These are phyloP conservation scores for Mormyrus iriodes DNA, from an alignment of 2,113 vertebrate genomes.

Conservation along the genomic window DNA sequence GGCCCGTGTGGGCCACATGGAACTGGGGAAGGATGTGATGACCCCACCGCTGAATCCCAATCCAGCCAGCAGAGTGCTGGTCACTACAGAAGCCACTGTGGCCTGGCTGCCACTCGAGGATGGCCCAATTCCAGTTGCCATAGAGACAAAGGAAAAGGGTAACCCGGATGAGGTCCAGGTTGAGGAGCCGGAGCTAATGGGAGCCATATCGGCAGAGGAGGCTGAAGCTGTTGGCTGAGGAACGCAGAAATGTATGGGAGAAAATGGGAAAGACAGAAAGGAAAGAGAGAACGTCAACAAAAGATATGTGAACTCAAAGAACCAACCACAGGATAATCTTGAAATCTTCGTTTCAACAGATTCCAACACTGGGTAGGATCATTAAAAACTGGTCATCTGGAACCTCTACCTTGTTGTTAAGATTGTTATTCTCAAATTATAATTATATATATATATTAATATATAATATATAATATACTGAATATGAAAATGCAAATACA, in stretches of 20 bases:
- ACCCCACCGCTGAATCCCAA: constrained; percentile 86
- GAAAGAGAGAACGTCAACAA: too few relatives aligned
- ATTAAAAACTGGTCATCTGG: background rate
- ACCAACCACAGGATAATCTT: background rate
- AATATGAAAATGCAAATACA: background rate
- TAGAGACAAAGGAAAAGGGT: constrained; percentile 95
- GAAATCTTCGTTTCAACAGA: background rate
- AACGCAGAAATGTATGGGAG: background rate
- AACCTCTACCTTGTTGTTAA: background rate
- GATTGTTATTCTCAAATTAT: background rate
- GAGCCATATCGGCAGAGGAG: constrained; percentile 96
- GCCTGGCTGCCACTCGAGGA: constrained; percentile 94
- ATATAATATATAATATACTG: background rate
- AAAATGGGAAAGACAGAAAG: background rate
- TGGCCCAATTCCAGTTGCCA: constrained; percentile 93
- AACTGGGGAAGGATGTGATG: constrained; percentile 90
- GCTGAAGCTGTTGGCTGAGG: constrained; percentile 86
- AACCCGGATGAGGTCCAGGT: constrained; percentile 97
- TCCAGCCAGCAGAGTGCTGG: constrained; percentile 89
- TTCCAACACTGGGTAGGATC: background rate
- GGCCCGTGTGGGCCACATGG: constrained; percentile 80
- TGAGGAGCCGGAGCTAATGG: constrained; percentile 96
- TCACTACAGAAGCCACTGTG: constrained; percentile 89
- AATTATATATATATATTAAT: too few relatives aligned
- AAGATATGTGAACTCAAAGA: too few relatives aligned